Evolutionary conservation across 1,140 invertebrate species (phyloP), one percentile per base, ranked within the genome.

Genomic region (Drosophila santomea): DNA sequence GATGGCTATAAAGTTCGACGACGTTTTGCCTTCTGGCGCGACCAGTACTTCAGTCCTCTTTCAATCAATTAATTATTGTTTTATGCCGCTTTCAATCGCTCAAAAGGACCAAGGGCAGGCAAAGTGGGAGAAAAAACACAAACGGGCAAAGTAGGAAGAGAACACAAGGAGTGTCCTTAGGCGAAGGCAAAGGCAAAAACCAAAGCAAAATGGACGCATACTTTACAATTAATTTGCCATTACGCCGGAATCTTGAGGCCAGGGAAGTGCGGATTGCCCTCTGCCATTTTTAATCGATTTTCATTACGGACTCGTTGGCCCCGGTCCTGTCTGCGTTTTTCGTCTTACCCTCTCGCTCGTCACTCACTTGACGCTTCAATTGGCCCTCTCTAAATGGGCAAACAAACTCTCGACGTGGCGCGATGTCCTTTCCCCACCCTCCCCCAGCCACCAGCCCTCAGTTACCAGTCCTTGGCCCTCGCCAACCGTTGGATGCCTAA

Each of bases 11-110:
- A 25, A 57, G 55, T 60, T 57, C 44, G 41, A 51, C 67, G 59
- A 38, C 55, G 61, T 55, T 71, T 60, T 58, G 74, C 57, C 78
- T 74, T 68, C 74, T 47, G 82, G 57, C 61, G 45, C 63, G 71
- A 57, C 69, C 83, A 78, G 66, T 62, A 80, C 71, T 89, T 78
- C 57, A 76, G 64, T 67, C 62, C 76, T 77, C 82, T 78, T 89
- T 83, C 84, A 89, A 89, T 89, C 80, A 89, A 89, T 89, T 89
- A 89, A 89, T 89, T 89, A 89, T 84, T 89, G 80, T 89, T 89
- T 89, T 89, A 84, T 68, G 76, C 68, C 61, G 68, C 84, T 67
- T 66, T 89, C 80, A 89, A 89, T 89, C 80, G 77, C 80, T 89
- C 76, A 74, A 80, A 80, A 54, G 73, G 43, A 44, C 54, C 60